Percentiles rank a stretch among this genome's conserved stretches.
phyloP scores from a whole-genome alignment of 2,888 invertebrate species.

The Limnephilus lunatus region DNA sequence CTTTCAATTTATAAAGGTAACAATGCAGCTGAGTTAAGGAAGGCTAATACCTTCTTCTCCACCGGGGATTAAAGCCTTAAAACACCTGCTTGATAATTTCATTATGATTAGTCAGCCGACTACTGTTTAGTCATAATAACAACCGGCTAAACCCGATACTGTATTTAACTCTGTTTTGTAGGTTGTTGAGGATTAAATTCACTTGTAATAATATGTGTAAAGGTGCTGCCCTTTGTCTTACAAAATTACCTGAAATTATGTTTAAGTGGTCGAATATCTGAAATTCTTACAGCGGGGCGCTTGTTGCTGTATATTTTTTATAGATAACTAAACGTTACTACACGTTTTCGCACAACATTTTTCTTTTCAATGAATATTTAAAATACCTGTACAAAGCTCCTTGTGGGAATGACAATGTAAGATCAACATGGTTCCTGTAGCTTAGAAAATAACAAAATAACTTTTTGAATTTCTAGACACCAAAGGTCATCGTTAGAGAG shows the following conservation, averaged over 20 bases:
- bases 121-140: conserved; percentile 13
- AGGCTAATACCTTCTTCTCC: not conserved
- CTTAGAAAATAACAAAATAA: not conserved
- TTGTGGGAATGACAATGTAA: not conserved
- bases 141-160: not conserved
- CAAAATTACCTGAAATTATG: conserved; percentile 36
- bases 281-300: not conserved
- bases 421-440: not conserved
- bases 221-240: conserved; percentile 27
- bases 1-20: not conserved
- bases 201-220: not conserved
- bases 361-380: no score
- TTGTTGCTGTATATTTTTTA: not conserved
- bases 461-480: not conserved
- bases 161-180: not conserved
- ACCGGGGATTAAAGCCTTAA: conserved; percentile 17
- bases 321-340: not conserved
- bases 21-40: not conserved
- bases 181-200: conserved; percentile 26
- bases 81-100: conserved; percentile 43
- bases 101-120: conserved; percentile 19
- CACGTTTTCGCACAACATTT: not conserved
- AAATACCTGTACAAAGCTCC: not conserved
- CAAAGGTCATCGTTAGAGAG: not conserved
- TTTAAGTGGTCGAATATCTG: conserved; percentile 45